phyloP scores from a whole-genome alignment of 92 coral and sea anemone genomes.

The Desmophyllum pertusum region DNA sequence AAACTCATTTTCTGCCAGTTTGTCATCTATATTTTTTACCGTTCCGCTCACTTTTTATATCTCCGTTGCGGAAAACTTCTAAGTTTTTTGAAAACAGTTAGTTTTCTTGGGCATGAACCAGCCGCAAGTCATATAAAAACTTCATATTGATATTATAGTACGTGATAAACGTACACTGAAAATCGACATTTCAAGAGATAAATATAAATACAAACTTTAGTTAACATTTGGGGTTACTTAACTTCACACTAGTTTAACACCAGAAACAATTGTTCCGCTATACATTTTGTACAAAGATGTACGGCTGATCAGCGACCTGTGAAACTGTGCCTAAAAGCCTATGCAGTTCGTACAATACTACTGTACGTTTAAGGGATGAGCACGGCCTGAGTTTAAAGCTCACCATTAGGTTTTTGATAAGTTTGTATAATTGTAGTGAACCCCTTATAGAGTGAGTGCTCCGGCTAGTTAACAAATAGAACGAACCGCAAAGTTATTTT shows the following conservation, averaged over 20 bases:
- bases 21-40: too few species aligned
- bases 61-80: too few species aligned
- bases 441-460: not conserved
- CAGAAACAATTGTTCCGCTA: not conserved
- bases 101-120: too few species aligned
- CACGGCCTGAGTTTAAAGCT: not conserved
- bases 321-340: not conserved
- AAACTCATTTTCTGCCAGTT: too few species aligned
- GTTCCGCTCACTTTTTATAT: too few species aligned
- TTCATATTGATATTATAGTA: too few species aligned
- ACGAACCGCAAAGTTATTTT: not conserved
- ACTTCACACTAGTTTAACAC: not conserved
- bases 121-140: too few species aligned
- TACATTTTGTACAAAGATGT: not conserved
- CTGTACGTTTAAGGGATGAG: not conserved
- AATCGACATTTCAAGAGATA: slow-evolving; percentile 7
- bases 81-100: too few species aligned
- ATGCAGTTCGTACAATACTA: not conserved
- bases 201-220: not conserved
- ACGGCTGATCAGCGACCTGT: not conserved
- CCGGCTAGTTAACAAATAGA: not conserved
- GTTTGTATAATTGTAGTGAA: slow-evolving; percentile 30
- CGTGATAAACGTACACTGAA: not conserved
- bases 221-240: not conserved
- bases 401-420: slow-evolving; percentile 13